Evolutionary conservation across 2,113 vertebrate genomes (phyloP).

Genomic region (Prunella fulvescens): DNA sequence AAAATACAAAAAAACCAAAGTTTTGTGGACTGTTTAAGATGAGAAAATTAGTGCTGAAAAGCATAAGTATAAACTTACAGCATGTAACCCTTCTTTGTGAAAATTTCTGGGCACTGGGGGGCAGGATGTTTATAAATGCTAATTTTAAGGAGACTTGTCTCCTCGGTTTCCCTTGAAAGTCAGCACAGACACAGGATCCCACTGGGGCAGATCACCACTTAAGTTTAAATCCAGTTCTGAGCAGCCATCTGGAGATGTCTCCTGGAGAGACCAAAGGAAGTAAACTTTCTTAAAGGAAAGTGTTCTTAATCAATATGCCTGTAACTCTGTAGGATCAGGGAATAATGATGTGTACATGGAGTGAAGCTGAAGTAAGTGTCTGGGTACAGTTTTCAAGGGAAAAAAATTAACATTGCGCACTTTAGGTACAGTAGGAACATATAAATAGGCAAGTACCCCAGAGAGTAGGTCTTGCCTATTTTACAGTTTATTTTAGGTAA

Average conservation of each 20-base stretch:
- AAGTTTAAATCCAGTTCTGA: not conserved
- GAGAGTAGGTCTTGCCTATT: not conserved
- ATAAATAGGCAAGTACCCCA: not conserved
- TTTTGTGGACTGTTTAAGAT: not conserved
- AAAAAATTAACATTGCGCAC: not conserved
- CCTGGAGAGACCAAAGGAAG: not conserved
- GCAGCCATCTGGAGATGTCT: not conserved
- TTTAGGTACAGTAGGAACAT: not conserved
- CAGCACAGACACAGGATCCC: not conserved
- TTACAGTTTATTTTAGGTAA: not conserved
- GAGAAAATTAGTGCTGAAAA: not conserved
- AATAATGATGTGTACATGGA: not conserved
- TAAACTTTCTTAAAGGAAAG: not conserved
- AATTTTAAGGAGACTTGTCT: not conserved
- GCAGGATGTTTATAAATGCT: not conserved
- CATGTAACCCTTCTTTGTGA: not conserved
- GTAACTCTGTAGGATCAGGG: not conserved
- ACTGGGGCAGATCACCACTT: not conserved
- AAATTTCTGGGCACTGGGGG: not conserved
- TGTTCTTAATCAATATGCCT: not conserved
- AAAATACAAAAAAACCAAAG: not conserved
- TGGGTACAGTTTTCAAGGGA: not conserved
- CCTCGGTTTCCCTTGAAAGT: not conserved
- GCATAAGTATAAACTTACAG: not conserved
- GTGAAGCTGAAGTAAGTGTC: not conserved